Evolutionary conservation across 53 echinoderm and acorn worm species (phyloP), one percentile per base, ranked within the genome.

Genomic region (Holothuria leucospilota): DNA sequence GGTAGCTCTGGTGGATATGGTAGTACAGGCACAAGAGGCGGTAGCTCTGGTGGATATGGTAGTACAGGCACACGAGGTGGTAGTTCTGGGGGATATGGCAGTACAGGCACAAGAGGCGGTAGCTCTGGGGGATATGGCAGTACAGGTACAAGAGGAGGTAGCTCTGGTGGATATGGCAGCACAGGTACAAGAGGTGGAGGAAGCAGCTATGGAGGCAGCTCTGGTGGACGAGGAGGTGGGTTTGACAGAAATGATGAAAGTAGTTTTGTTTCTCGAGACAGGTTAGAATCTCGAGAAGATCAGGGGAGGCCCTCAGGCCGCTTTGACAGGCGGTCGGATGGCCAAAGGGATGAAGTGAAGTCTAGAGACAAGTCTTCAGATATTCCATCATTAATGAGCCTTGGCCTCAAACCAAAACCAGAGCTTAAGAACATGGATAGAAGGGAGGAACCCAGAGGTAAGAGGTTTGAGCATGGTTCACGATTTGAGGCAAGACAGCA

Each of bases 161-260:
- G 61, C 53, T 60, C 60, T 2, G 15, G 39, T 38, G 62, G 60
- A 60, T 79, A 79, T 10, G 70, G 70, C 30, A 41, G 63, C 42
- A 41, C 38, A 30, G 72, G 78, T 9, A 46, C 46, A 39, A 34
- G 67, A 26, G 23, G 29, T 27, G 18, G 63, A 12, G 61, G 74
- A 86, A 56, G 59, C n/a, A 23, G 53, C 27, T 71, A 71, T 29
- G 63, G 59, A 66, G 66, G 59, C 49, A 41, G 51, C 75, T 49
- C 75, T 40, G 52, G 85, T 29, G 84, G 85, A 84, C 29, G 59
- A 6, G 90, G 90, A 90, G 90, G 90, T 81, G 81, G 81, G 81
- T 81, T 81, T 81, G 81, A 81, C 59, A 81, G 62, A 21, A 81
- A 61, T 81, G 81, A 61, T 59, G 61, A 81, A 51, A 81, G 62